Base-by-base conservation (phyloP, 2,797 vertebrate genomes). In the Poeciliopsis gracilis region DNA sequence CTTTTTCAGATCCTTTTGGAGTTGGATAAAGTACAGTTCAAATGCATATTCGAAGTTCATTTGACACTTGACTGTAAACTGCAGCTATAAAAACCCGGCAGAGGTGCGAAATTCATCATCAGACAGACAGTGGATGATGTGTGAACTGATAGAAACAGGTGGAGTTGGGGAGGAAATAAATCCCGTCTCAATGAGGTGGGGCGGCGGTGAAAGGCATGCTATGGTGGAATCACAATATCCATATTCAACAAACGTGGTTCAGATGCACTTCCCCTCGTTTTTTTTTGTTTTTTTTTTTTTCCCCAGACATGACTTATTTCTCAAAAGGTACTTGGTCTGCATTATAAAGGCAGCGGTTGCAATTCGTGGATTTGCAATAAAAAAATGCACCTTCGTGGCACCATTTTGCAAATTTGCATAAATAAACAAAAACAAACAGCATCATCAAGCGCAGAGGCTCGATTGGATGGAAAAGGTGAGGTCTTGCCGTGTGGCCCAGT, bases 61-160 rank as follows among this genome's bases (percentile, higher is more conserved):
- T 38, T 69, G 38, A 41, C 66, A n/a, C 20, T 43, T 25, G 23
- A 8, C 66, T 43, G 66, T n/a, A 43, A 69, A 69, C 38, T 79
- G 57, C 77, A 66, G 73, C 43, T 12, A 18, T 61, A 77, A 49
- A 70, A 79, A 43, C 80, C 80, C 55, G 66, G 72, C 53, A 33
- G 81, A 81, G 80, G 71, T 86, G 76, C 78, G 46, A 82, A 75
- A 75, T 77, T 79, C n/a, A 76, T 87, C 76, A 76, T 82, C 63
- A 80, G 78, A 81, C 70, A 20, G 81, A 81, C 70, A 20, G 81
- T 6, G 33, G 75, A 76, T 82, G 73, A 66, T 82, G 84, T 75
- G 79, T 83, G 89, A 85, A 84, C 82, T 41, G 47, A 10, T 77
- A 73, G 43, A 80, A 51, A 86, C 77, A 78, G 75, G 61, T 36